Conservation (phyloP, 2,797 vertebrate species). For the Eidolon dupreanum region DNA sequence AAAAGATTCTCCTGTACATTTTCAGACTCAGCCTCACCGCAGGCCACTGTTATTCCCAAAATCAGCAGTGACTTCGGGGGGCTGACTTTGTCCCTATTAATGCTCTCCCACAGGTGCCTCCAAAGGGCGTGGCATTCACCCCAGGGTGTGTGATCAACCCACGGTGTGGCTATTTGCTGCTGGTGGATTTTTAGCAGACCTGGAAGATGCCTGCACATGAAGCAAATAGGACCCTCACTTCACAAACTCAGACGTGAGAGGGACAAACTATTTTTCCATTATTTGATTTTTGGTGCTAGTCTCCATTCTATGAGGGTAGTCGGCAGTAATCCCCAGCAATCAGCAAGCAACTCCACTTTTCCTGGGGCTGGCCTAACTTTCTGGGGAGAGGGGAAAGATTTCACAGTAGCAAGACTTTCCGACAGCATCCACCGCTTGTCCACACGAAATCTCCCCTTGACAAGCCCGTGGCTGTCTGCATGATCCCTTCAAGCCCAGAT, state of each 20-base stretch:
- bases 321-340: neutral
- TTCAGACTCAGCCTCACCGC: neutral
- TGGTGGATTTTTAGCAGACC: neutral
- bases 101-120: neutral
- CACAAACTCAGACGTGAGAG: neutral
- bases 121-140: neutral
- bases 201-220: neutral
- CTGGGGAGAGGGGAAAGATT: neutral
- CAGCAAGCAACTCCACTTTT: neutral
- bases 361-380: neutral
- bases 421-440: neutral
- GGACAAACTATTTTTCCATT: neutral
- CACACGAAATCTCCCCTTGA: neutral
- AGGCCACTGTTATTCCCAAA: neutral
- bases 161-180: neutral
- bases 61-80: conserved; percentile 8
- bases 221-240: neutral
- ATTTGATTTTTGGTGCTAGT: neutral
- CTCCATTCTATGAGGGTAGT: neutral
- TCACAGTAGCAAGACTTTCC: neutral
- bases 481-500: neutral
- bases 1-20: neutral
- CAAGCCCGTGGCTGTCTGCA: neutral
- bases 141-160: neutral
- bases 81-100: neutral